Base-by-base conservation (phyloP, 2,797 vertebrate species). In the Synaphobranchus kaupii region DNA sequence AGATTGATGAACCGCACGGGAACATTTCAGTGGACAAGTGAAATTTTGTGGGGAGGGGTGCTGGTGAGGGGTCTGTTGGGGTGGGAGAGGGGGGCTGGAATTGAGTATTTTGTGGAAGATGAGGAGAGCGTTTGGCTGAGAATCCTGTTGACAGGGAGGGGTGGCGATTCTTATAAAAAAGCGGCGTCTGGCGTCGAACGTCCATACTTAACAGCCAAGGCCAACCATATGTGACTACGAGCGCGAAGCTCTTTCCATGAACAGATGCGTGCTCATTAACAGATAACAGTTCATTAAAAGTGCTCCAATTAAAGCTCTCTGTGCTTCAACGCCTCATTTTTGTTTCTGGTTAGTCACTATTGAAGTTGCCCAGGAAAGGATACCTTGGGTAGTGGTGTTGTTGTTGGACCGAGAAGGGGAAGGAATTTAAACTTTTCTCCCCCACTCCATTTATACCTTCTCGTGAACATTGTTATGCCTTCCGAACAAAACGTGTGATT, bases 241-340 rank as follows among this genome's bases (percentile, higher is more conserved):
- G n/a, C 63, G n/a, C 25, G 28, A n/a, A 68, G 63, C 63, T 28
- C n/a, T 68, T 68, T 28, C 63, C n/a, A 8, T 28, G 63, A n/a
- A 28, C 63, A 68, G 63, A 68, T 68, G 63, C 63, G 2, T 28
- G 63, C 9, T 28, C 63, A 68, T 68, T 68, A 68, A 68, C 63
- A 68, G 63, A 68, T 28, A 68, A 68, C 63, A 68, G 63, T 68
- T 17, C 63, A 68, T 28, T 68, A n/a, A 68, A 68, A 68, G n/a
- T 7, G 63, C 63, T 68, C n/a, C 63, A 68, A 68, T 68, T 68
- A 68, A 68, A 68, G 63, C 63, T 68, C 63, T 68, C 25, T n/a
- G 7, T 10, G n/a, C 63, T 68, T 68, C 63, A 28, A 68, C 63
- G 9, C 6, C 25, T 28, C 8, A 68, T 68, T 68, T 28, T 10